Evolutionary conservation across 2,888 invertebrate genomes (phyloP).

Genomic region (Piscicola geometra): DNA sequence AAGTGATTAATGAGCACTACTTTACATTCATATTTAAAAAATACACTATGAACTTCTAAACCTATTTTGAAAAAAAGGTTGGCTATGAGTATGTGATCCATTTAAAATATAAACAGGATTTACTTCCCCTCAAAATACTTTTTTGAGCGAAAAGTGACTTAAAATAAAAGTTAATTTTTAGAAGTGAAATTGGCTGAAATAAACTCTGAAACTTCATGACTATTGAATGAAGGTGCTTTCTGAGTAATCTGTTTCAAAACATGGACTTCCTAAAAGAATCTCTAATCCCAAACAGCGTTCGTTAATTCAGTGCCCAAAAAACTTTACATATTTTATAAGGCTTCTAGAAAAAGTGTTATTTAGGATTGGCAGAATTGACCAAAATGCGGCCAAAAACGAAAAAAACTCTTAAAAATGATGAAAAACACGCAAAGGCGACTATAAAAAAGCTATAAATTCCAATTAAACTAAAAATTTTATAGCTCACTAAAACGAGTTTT

Average conservation of each 20-base stretch:
- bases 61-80: too few relatives aligned
- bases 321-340: constrained; percentile 15
- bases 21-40: too few relatives aligned
- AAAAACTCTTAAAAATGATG: not conserved
- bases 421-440: not conserved
- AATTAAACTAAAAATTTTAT: not conserved
- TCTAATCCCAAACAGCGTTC: constrained; percentile 3
- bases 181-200: too few relatives aligned
- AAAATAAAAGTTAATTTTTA: too few relatives aligned
- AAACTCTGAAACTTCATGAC: not conserved
- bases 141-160: too few relatives aligned
- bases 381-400: not conserved
- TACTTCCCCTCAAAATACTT: too few relatives aligned
- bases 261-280: not conserved
- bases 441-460: not conserved
- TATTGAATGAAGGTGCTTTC: not conserved
- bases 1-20: too few relatives aligned
- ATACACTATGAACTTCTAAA: too few relatives aligned
- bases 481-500: not conserved
- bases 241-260: not conserved
- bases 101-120: too few relatives aligned
- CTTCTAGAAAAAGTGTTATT: constrained; percentile 12
- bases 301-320: not conserved
- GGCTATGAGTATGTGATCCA: too few relatives aligned
- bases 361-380: constrained; percentile 6